A percentile compares a stretch with the other conserved stretches of the same genome.
Conservation (phyloP, 2,797 vertebrate genomes). For the Lepilemur ruficaudatus region DNA sequence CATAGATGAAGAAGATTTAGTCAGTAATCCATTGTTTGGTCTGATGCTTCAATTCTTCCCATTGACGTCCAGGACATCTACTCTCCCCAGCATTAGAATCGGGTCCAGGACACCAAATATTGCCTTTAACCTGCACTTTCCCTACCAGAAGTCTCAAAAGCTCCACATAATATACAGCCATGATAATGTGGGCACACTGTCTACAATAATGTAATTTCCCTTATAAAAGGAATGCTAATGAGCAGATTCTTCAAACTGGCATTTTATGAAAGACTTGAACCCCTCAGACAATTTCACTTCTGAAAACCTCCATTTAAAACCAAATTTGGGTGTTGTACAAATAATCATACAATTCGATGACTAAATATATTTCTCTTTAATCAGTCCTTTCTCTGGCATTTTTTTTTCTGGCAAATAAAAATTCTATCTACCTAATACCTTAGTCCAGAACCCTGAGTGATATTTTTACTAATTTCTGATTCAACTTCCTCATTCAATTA, state of each 20-base stretch:
- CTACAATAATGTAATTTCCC: background rate
- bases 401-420: background rate
- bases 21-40: background rate
- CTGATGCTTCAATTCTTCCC: background rate
- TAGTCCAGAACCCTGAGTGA: background rate
- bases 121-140: background rate
- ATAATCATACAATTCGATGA: background rate
- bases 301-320: background rate
- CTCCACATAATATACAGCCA: background rate
- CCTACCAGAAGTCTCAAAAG: background rate
- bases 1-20: background rate
- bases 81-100: background rate
- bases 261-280: background rate
- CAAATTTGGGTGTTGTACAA: background rate
- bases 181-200: background rate
- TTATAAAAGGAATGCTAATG: background rate
- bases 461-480: background rate
- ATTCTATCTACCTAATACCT: background rate
- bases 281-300: background rate
- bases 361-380: slow-evolving; percentile 7
- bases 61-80: background rate
- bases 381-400: background rate
- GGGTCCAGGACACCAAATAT: background rate
- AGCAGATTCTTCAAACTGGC: background rate
- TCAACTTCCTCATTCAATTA: background rate